Evolutionary conservation across 2,888 invertebrate genomes (phyloP).

Genomic region (Chalcis sispes): DNA sequence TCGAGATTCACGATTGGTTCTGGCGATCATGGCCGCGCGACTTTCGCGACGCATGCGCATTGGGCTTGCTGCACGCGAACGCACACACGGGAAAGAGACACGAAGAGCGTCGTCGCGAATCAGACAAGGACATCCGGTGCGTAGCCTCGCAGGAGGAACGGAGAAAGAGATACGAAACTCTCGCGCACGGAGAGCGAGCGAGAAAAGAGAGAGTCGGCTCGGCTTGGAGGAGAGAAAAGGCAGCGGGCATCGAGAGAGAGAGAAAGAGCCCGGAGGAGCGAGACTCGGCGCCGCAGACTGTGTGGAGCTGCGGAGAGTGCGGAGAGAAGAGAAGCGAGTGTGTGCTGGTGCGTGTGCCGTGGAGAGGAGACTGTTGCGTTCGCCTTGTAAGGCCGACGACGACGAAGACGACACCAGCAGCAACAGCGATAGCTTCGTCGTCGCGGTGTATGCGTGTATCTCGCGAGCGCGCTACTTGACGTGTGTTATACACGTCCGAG

Average conservation of each 20-base stretch:
- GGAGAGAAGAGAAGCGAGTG: constrained; percentile 61
- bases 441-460: background rate
- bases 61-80: background rate
- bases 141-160: background rate
- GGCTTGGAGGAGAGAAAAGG: background rate
- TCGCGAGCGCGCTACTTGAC: background rate
- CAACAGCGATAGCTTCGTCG: constrained; percentile 11
- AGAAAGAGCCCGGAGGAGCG: constrained; percentile 12
- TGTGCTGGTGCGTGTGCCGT: constrained; percentile 51
- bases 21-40: constrained; percentile 22
- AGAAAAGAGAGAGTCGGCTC: too few relatives aligned
- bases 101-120: background rate
- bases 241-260: background rate
- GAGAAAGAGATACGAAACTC: background rate
- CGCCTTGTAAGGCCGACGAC: constrained; percentile 21
- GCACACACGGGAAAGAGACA: background rate
- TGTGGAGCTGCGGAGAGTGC: constrained; percentile 36
- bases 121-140: background rate
- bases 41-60: constrained; percentile 19
- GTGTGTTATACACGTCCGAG: background rate
- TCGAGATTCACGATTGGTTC: constrained; percentile 18
- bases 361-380: constrained; percentile 45
- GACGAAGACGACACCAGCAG: constrained; percentile 1
- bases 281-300: constrained; percentile 38
- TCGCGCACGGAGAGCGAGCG: too few relatives aligned